Conservation (phyloP, 2,888 invertebrate species). For the Priocnemis perturbator region DNA sequence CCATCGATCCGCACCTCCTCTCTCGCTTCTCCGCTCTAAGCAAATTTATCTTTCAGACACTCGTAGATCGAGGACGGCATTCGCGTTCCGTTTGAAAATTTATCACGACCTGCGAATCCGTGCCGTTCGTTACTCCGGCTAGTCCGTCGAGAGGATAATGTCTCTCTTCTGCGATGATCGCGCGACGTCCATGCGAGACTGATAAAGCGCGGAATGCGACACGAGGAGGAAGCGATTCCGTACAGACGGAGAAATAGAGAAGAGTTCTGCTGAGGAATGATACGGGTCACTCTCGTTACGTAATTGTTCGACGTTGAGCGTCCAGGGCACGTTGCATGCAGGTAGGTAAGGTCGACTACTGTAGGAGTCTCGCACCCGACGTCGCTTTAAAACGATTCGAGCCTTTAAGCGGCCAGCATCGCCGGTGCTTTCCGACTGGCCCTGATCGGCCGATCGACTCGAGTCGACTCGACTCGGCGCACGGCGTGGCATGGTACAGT, state of each 20-base stretch:
- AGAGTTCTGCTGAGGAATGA: background rate
- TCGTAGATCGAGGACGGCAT: constrained; percentile 12
- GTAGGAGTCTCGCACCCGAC: constrained; percentile 15
- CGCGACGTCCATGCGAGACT: constrained; percentile 24
- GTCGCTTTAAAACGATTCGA: constrained; percentile 41
- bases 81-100: constrained; percentile 2
- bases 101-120: constrained; percentile 13
- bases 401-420: constrained; percentile 42
- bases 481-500: constrained; percentile 10
- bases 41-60: constrained; percentile 6
- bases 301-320: constrained; percentile 54
- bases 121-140: constrained; percentile 4
- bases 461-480: too few relatives aligned
- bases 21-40: background rate
- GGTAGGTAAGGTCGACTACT: constrained; percentile 20
- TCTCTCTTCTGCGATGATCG: constrained; percentile 25
- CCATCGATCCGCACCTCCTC: background rate
- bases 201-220: constrained; percentile 25
- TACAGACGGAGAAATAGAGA: constrained; percentile 9
- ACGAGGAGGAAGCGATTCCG: constrained; percentile 10
- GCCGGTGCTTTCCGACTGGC: constrained; percentile 38
- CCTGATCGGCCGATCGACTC: constrained; percentile 46
- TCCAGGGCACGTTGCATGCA: constrained; percentile 27
- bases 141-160: constrained; percentile 32
- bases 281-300: constrained; percentile 38